Evolutionary conservation across 2,113 vertebrate genomes (phyloP).

Genomic region (Sturnus vulgaris): DNA sequence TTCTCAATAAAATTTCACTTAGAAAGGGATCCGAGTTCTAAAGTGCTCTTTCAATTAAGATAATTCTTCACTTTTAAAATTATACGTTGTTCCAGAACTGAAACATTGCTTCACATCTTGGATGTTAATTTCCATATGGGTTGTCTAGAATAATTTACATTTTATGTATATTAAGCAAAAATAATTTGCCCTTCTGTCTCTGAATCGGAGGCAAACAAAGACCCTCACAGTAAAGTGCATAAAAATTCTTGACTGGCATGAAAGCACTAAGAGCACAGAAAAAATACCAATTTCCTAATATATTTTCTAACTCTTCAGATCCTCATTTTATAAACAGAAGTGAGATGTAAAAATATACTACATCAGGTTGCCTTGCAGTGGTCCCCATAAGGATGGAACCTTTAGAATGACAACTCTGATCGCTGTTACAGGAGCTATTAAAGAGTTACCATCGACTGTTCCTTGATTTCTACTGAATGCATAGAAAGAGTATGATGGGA

Average conservation of each 20-base stretch:
- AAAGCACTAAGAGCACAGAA: not conserved
- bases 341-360: not conserved
- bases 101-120: not conserved
- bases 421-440: not conserved
- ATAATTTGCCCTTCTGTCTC: not conserved
- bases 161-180: not conserved
- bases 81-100: not conserved
- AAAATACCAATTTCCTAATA: not conserved
- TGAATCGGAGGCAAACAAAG: not conserved
- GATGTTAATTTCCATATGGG: not conserved
- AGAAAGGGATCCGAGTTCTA: not conserved
- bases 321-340: not conserved
- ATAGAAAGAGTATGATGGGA: not conserved
- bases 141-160: not conserved
- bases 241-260: not conserved
- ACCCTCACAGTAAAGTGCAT: not conserved
- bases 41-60: not conserved
- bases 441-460: not conserved
- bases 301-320: not conserved
- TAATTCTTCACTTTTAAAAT: not conserved
- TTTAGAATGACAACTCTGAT: not conserved
- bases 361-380: not conserved
- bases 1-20: not conserved
- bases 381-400: not conserved
- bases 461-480: not conserved